Percentiles rank a stretch among this genome's conserved stretches.
These are phyloP conservation scores for Melanocharis versteri DNA, from an alignment of 2,113 vertebrate species.

Conservation along the genomic window DNA sequence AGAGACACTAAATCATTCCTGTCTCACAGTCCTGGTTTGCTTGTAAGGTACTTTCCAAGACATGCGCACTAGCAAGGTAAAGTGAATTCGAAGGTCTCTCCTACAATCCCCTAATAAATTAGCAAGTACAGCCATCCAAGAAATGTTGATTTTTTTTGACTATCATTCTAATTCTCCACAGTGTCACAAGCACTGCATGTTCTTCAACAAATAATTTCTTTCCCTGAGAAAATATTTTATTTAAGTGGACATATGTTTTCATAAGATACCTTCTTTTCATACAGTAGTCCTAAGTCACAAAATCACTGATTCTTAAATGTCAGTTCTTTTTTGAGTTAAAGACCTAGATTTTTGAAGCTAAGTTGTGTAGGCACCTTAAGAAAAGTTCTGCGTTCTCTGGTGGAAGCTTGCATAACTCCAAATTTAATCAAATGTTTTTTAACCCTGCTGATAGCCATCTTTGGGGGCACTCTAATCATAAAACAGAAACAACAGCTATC, in stretches of 20 bases:
- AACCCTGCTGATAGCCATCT: not conserved
- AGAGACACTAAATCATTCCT: not conserved
- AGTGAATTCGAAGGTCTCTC: not conserved
- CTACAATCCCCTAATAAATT: not conserved
- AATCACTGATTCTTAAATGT: not conserved
- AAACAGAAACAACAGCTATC: not conserved
- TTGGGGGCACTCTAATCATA: not conserved
- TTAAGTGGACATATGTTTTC: not conserved
- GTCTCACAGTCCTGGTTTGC: not conserved
- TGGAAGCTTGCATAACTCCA: not conserved
- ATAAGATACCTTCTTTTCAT: not conserved
- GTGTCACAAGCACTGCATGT: not conserved
- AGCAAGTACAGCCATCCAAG: not conserved
- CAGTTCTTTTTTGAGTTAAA: not conserved
- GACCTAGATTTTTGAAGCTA: not conserved
- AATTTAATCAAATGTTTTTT: not conserved
- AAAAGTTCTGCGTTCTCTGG: not conserved
- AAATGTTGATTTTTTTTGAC: not conserved
- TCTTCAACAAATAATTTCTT: not conserved
- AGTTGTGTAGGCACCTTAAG: not conserved
- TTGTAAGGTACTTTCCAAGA: not conserved
- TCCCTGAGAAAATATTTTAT: not conserved
- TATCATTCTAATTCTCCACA: not conserved
- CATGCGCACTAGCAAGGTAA: not conserved
- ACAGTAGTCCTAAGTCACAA: not conserved